Evolutionary conservation across 2,113 vertebrate genomes (phyloP).

Genomic region (Vombatus ursinus): DNA sequence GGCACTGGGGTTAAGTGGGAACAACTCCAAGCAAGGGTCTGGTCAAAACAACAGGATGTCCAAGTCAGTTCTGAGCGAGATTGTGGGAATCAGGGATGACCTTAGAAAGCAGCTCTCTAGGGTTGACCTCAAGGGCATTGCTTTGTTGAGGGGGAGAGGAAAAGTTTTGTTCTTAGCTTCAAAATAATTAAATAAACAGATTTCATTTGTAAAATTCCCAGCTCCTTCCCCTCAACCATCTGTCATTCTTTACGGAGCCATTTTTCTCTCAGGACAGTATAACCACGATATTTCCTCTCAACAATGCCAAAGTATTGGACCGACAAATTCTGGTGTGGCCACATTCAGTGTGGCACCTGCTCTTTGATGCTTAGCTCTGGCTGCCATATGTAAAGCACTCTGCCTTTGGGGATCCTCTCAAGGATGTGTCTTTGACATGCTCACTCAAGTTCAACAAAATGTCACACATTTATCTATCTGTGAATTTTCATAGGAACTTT

Average conservation of each 20-base stretch:
- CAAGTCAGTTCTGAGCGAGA: not conserved
- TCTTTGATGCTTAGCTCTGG: not conserved
- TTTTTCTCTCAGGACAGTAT: not conserved
- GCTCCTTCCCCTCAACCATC: not conserved
- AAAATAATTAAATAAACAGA: not conserved
- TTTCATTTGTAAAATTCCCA: constrained; percentile 29
- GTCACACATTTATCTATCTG: not conserved
- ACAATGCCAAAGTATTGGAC: not conserved
- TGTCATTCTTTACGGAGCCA: not conserved
- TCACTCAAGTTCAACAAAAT: not conserved
- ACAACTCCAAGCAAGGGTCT: not conserved
- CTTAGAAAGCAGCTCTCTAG: not conserved
- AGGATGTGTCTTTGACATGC: not conserved
- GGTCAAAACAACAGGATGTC: not conserved
- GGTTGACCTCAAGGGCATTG: not conserved
- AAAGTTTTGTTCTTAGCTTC: not conserved
- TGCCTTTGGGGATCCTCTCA: not conserved
- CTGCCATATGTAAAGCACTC: not conserved
- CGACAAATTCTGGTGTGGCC: not conserved
- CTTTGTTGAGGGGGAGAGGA: not conserved
- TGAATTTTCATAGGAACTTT: not conserved
- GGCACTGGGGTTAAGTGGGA: not conserved
- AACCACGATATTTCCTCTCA: not conserved
- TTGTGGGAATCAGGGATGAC: constrained; percentile 43
- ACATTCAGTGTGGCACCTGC: not conserved